A percentile compares a stretch with the other conserved stretches of the same genome.
These are phyloP conservation scores for Otis tarda DNA, from an alignment of 2,113 vertebrate species.

Conservation along the genomic window DNA sequence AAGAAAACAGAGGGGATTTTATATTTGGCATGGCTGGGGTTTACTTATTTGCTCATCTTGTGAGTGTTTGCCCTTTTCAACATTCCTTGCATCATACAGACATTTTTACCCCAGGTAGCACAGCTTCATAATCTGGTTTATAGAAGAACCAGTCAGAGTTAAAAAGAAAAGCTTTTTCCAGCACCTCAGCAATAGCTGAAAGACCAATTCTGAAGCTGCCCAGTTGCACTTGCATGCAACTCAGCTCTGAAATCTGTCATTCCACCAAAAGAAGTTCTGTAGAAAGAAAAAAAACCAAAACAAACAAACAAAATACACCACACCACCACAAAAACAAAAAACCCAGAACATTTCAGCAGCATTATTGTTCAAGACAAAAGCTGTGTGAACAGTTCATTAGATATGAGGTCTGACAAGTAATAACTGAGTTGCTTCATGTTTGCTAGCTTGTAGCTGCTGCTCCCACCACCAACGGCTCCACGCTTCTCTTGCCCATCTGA, in stretches of 20 bases:
- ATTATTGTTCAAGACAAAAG: background rate
- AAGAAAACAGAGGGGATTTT: background rate
- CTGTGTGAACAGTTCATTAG: background rate
- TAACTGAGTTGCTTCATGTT: background rate
- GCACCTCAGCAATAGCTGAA: background rate
- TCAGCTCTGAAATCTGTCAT: background rate
- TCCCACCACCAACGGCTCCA: background rate
- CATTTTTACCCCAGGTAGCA: background rate
- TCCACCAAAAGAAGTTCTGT: background rate
- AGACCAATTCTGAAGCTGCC: background rate
- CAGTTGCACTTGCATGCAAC: background rate
- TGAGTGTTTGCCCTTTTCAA: background rate
- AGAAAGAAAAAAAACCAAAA: background rate
- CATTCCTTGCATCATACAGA: background rate
- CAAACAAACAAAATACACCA: too few relatives aligned
- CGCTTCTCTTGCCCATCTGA: background rate
- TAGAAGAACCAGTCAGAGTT: background rate
- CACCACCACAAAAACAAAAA: too few relatives aligned
- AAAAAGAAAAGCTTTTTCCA: background rate
- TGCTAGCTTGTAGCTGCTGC: background rate
- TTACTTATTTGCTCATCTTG: background rate
- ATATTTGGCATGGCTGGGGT: background rate
- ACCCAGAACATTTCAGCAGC: background rate
- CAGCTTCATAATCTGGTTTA: background rate
- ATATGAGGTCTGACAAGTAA: background rate